Conservation (phyloP, 2,888 invertebrate species). For the Leptura quadrifasciata region DNA sequence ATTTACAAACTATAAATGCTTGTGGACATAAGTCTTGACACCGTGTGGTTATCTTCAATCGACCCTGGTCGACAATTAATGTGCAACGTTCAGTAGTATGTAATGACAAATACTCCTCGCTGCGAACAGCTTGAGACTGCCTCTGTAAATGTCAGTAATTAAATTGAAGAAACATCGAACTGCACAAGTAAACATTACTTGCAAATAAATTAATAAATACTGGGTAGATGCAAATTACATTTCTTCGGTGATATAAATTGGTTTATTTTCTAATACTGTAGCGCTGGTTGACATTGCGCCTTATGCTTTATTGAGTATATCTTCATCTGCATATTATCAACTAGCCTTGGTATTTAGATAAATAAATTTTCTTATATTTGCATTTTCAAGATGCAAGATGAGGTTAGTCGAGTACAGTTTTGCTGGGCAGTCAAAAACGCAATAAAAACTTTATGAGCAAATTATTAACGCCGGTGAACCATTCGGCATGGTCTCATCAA, state of each 20-base stretch:
- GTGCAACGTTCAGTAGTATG: conserved; percentile 10
- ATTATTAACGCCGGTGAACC: no score
- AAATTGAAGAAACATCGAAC: conserved; percentile 31
- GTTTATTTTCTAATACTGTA: neutral
- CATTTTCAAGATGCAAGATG: no score
- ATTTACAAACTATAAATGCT: neutral
- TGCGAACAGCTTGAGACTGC: conserved; percentile 26
- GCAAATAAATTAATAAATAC: conserved; percentile 31
- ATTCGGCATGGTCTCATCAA: no score
- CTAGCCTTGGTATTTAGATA: no score
- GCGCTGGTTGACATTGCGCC: neutral
- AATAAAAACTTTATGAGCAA: no score
- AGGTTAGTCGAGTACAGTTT: no score
- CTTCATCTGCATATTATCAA: neutral
- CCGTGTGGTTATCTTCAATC: conserved; percentile 13
- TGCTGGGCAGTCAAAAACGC: no score
- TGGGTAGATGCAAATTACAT: conserved; percentile 13
- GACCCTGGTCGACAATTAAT: conserved; percentile 21
- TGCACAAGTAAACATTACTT: conserved; percentile 28
- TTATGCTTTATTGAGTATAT: neutral
- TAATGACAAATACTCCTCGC: conserved; percentile 28
- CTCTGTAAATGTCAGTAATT: conserved; percentile 34
- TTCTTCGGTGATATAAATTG: neutral
- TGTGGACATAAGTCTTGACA: neutral
- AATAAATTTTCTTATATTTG: no score